Evolutionary conservation across 2,113 vertebrate species (phyloP).

Genomic region (Prionailurus bengalensis): DNA sequence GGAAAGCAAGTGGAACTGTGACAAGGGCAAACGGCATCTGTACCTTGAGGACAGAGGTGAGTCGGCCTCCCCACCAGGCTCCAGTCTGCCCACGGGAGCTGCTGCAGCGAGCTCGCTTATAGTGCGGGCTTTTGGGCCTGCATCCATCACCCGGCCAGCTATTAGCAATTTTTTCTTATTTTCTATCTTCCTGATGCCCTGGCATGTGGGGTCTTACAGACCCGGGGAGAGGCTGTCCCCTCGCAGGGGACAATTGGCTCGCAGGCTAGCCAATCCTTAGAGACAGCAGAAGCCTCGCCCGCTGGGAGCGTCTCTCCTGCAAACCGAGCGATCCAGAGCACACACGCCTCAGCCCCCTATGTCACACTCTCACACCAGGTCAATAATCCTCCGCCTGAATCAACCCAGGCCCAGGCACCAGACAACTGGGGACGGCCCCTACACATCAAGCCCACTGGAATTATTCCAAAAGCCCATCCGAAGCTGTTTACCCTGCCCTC

Average conservation of each 20-base stretch:
- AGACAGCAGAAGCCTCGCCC: background rate
- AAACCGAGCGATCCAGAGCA: background rate
- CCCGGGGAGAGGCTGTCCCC: background rate
- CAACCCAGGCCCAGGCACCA: background rate
- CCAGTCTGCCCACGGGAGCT: too few species aligned
- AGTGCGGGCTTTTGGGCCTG: background rate
- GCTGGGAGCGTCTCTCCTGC: background rate
- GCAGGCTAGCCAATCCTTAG: too few species aligned
- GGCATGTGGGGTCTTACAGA: background rate
- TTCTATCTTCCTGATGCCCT: background rate
- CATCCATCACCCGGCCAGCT: too few species aligned
- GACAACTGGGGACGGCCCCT: background rate
- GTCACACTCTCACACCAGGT: background rate
- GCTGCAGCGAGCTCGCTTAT: background rate
- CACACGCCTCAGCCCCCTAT: fast-evolving
- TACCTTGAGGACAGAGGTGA: too few species aligned
- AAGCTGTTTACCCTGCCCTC: too few species aligned
- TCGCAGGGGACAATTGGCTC: background rate
- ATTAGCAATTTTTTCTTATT: background rate
- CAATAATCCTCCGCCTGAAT: background rate
- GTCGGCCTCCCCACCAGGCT: too few species aligned
- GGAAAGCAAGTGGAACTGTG: too few species aligned
- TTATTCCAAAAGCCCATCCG: background rate
- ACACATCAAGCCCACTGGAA: background rate
- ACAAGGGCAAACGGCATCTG: background rate